Evolutionary conservation across 2,888 invertebrate genomes (phyloP).

Genomic region (Lasioglossum marginatum): DNA sequence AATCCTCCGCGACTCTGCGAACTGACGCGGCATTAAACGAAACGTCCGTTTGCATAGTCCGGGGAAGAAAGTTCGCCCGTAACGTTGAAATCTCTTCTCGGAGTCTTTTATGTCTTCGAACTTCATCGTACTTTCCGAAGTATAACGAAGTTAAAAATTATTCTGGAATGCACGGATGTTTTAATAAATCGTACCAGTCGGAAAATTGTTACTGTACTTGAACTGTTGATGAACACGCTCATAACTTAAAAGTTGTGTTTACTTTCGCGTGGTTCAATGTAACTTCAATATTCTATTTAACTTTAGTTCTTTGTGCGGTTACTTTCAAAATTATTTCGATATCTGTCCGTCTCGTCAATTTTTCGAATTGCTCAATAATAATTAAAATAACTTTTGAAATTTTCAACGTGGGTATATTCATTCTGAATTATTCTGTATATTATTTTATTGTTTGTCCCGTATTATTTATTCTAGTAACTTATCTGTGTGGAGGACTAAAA

Average conservation of each 20-base stretch:
- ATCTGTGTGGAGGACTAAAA: not conserved
- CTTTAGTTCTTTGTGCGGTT: no score
- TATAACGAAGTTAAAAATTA: not conserved
- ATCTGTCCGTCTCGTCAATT: no score
- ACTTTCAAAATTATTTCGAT: no score
- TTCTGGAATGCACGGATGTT: not conserved
- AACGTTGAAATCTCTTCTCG: not conserved
- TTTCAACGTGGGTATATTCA: no score
- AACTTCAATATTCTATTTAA: no score
- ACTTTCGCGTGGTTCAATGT: no score
- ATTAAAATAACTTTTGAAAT: no score
- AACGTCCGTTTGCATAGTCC: not conserved
- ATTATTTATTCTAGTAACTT: not conserved
- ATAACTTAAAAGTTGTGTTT: not conserved
- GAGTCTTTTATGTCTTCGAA: not conserved
- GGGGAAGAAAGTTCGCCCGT: not conserved
- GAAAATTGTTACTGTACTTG: not conserved
- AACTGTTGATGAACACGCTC: not conserved
- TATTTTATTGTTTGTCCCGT: not conserved
- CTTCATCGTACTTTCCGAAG: not conserved
- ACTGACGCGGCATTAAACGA: conserved; percentile 24
- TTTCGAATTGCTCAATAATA: no score
- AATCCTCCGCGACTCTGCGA: not conserved
- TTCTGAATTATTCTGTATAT: not conserved
- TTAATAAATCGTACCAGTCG: not conserved